Conservation (phyloP, 35 echinoderm and acorn worm genomes). For the Antedon bifida region DNA sequence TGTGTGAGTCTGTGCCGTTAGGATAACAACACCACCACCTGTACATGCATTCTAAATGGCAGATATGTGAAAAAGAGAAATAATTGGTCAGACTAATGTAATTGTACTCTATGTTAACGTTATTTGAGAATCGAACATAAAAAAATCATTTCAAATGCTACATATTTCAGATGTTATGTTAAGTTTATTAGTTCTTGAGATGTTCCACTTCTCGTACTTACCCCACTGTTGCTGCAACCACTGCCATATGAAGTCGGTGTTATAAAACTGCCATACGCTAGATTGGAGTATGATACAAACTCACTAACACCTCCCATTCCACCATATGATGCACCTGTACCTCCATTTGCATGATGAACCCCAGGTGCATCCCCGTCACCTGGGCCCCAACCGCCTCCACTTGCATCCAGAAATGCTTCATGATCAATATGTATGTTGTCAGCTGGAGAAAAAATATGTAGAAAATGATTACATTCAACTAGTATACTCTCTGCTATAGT, state of each 20-base stretch:
- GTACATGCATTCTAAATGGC: slow-evolving; percentile 34
- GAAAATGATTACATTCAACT: background rate
- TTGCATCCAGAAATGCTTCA: slow-evolving; percentile 42
- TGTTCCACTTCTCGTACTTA: too few species aligned
- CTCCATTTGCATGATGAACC: slow-evolving; percentile 33
- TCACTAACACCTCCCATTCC: slow-evolving; percentile 45
- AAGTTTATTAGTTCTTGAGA: too few species aligned
- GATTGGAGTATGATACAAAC: slow-evolving; percentile 8
- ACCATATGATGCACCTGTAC: slow-evolving; percentile 71
- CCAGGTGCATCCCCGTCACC: slow-evolving; percentile 42
- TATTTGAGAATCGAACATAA: too few species aligned
- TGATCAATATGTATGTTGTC: slow-evolving; percentile 38
- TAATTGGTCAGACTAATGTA: too few species aligned
- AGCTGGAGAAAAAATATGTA: slow-evolving; percentile 16
- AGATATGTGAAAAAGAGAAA: background rate
- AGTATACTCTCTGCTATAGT: background rate
- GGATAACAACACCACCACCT: slow-evolving; percentile 49
- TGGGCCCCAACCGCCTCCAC: slow-evolving; percentile 24
- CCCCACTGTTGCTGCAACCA: slow-evolving; percentile 35
- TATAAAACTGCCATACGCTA: slow-evolving; percentile 44
- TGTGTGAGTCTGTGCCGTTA: slow-evolving; percentile 20
- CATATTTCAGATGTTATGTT: too few species aligned
- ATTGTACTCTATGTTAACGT: too few species aligned
- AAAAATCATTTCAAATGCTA: too few species aligned
- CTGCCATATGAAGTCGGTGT: slow-evolving; percentile 41